A percentile compares a stretch with the other conserved stretches of the same genome.
Conservation (phyloP, 2,888 invertebrate species). For the Nipponacmea schrenckii region DNA sequence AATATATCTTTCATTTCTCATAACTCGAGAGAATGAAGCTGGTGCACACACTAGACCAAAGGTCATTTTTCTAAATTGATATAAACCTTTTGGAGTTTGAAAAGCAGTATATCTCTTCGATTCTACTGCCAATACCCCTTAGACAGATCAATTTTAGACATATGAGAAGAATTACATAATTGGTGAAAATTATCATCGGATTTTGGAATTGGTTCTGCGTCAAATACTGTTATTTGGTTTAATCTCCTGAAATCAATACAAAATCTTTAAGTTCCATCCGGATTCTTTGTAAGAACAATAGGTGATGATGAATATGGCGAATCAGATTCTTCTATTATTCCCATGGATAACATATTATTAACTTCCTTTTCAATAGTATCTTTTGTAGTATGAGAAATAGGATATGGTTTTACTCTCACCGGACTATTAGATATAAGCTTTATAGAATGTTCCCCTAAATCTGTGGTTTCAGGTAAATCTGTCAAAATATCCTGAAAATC, state of each 20-base stretch:
- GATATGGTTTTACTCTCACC: constrained; percentile 21
- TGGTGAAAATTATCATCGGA: background rate
- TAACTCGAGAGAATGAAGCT: constrained; percentile 17
- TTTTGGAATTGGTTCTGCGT: constrained; percentile 29
- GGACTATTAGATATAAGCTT: constrained; percentile 18
- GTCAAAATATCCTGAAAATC: background rate
- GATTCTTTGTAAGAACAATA: constrained; percentile 33
- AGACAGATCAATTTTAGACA: background rate
- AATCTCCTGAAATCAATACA: constrained; percentile 37
- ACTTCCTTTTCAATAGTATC: too few species aligned
- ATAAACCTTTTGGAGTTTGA: background rate
- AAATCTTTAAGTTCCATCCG: constrained; percentile 31
- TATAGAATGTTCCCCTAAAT: constrained; percentile 18
- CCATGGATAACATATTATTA: constrained; percentile 12
- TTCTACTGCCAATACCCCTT: background rate
- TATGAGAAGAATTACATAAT: background rate
- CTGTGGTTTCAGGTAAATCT: constrained; percentile 1
- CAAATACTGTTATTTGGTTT: constrained; percentile 37
- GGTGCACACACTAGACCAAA: constrained; percentile 3
- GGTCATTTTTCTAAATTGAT: background rate
- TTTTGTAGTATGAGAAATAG: constrained; percentile 25
- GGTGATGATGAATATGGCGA: constrained; percentile 36
- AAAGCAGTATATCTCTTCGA: background rate
- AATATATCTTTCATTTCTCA: constrained; percentile 9
- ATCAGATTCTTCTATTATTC: constrained; percentile 32